Percentiles rank a stretch among this genome's conserved stretches.
phyloP scores from a whole-genome alignment of 2,888 invertebrate species.

The Dolichomitus sp. region DNA sequence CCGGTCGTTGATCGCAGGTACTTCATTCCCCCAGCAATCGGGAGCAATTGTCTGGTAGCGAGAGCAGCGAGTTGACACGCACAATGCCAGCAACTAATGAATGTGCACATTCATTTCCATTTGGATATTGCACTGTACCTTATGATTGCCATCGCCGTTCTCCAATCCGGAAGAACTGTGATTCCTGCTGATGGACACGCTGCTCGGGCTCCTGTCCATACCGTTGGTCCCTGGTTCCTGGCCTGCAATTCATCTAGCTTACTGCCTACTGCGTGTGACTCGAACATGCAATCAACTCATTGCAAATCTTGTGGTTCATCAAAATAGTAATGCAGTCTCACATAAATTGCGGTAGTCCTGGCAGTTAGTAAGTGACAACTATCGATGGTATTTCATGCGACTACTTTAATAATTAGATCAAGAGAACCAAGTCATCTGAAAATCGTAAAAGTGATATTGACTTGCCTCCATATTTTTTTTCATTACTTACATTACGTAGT shows the following conservation, averaged over 20 bases:
- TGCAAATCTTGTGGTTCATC: not conserved
- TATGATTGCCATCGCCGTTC: conserved; percentile 89
- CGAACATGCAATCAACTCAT: not conserved
- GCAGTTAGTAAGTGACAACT: not conserved
- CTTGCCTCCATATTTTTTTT: too few species aligned
- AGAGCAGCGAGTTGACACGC: conserved; percentile 12
- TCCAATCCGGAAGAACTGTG: conserved; percentile 90
- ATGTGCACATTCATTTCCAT: conserved; percentile 46
- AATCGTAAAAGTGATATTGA: too few species aligned
- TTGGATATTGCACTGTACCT: conserved; percentile 77
- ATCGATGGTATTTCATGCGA: not conserved
- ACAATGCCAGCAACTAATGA: conserved; percentile 12
- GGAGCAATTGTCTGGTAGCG: conserved; percentile 42
- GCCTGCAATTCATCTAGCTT: conserved; percentile 85
- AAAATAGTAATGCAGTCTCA: conserved; percentile 14
- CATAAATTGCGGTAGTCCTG: not conserved
- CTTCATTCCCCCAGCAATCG: conserved; percentile 29
- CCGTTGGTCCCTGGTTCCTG: conserved; percentile 86
- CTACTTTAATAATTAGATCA: too few species aligned
- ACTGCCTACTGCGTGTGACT: conserved; percentile 80
- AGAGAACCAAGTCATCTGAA: too few species aligned
- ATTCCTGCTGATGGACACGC: conserved; percentile 93
- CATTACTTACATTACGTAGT: too few species aligned
- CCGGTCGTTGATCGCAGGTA: conserved; percentile 5
- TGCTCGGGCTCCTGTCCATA: conserved; percentile 94